Evolutionary conservation across 2,888 invertebrate species (phyloP).

Genomic region (Melikaiella ostensackeni): DNA sequence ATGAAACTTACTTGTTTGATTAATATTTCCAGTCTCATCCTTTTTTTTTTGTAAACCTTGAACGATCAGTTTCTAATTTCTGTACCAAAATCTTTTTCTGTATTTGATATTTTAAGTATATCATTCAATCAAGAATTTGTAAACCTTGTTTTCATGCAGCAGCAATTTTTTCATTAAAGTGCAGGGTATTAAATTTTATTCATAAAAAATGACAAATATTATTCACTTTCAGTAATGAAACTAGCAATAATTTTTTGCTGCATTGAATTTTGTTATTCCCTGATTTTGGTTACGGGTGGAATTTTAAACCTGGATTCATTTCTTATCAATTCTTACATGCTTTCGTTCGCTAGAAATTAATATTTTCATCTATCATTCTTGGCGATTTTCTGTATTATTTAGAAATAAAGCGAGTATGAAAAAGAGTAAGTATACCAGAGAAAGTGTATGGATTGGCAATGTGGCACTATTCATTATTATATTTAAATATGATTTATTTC

Average conservation of each 20-base stretch:
- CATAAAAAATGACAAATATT: too few species aligned
- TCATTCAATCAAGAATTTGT: too few species aligned
- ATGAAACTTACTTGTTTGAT: neutral
- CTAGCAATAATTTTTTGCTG: neutral
- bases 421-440: conserved; percentile 36
- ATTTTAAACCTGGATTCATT: neutral
- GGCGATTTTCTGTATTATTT: neutral
- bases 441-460: conserved; percentile 49
- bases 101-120: neutral
- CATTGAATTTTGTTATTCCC: neutral
- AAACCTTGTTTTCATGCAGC: neutral
- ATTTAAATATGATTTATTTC: conserved; percentile 42
- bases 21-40: neutral
- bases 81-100: neutral
- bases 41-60: neutral
- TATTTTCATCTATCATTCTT: conserved; percentile 15
- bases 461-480: conserved; percentile 46
- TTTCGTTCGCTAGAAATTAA: neutral
- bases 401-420: conserved; percentile 27
- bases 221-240: neutral
- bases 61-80: neutral
- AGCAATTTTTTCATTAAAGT: neutral
- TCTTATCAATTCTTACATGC: conserved; percentile 2
- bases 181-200: too few species aligned
- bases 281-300: neutral